Evolutionary conservation across 2,797 vertebrate genomes (phyloP).

Genomic region (Pseudomugil gertrudae): DNA sequence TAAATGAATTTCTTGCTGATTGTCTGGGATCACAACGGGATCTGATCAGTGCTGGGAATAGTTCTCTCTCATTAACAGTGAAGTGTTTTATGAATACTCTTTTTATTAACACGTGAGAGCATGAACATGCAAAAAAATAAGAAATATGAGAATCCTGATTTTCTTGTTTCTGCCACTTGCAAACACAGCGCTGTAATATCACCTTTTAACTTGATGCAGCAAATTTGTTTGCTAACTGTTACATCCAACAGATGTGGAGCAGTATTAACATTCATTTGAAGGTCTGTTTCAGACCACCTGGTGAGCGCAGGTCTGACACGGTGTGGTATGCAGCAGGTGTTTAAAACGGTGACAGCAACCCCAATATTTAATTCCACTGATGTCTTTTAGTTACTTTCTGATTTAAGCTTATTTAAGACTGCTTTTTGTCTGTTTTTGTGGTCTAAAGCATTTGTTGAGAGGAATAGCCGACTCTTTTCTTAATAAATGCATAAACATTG

Average conservation of each 20-base stretch:
- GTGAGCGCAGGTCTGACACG: not conserved
- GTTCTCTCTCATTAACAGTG: constrained; percentile 17
- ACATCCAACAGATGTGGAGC: constrained; percentile 10
- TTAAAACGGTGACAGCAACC: not conserved
- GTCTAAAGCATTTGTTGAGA: not conserved
- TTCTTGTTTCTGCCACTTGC: not conserved
- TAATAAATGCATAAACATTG: not conserved
- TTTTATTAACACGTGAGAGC: not conserved
- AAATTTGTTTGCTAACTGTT: not conserved
- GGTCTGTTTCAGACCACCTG: constrained; percentile 11
- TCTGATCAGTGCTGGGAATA: constrained; percentile 9
- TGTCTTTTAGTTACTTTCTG: not conserved
- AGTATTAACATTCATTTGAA: constrained; percentile 13
- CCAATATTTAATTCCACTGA: not conserved
- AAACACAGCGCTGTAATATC: not conserved
- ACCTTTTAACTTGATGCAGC: not conserved
- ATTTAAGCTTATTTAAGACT: not conserved
- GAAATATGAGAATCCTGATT: not conserved
- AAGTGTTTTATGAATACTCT: constrained; percentile 10
- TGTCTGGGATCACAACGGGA: constrained; percentile 42
- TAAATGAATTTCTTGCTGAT: constrained; percentile 57
- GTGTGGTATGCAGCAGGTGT: constrained; percentile 9
- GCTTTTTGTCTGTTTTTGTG: not conserved
- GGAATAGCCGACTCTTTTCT: not conserved
- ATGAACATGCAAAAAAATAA: not conserved